These are phyloP conservation scores for Drosophila fulvimacula DNA, from an alignment of 2,888 invertebrate species.

Conservation along the genomic window DNA sequence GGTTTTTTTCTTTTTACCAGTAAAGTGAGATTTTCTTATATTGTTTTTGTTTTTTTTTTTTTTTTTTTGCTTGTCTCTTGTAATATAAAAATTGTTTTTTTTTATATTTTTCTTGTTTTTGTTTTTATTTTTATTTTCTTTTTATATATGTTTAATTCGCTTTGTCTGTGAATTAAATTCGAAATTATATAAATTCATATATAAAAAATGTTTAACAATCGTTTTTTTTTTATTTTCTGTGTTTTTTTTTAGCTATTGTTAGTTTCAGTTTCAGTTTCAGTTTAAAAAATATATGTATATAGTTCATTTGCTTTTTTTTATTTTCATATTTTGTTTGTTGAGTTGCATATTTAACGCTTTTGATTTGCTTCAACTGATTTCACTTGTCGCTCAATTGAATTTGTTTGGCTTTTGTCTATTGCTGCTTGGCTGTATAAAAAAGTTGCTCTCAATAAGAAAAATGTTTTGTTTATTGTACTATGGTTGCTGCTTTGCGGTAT, in stretches of 20 bases:
- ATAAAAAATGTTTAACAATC: conserved; percentile 76
- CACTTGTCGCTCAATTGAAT: conserved; percentile 16
- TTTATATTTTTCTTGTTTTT: conserved; percentile 38
- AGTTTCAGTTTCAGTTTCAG: conserved; percentile 44
- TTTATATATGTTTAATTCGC: conserved; percentile 45
- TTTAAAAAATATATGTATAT: conserved; percentile 71
- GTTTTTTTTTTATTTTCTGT: conserved; percentile 38
- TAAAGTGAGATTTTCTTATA: conserved; percentile 70
- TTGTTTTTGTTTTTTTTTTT: conserved; percentile 54
- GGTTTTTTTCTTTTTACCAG: conserved; percentile 61
- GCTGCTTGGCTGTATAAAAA: conserved; percentile 72
- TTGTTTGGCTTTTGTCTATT: conserved; percentile 52
- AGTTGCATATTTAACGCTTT: conserved; percentile 40
- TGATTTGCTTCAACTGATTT: conserved; percentile 54
- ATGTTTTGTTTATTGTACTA: conserved; percentile 77
- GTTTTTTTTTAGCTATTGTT: conserved; percentile 68
- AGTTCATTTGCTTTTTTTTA: conserved; percentile 37
- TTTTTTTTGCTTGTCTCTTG: conserved; percentile 70
- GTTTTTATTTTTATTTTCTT: conserved; percentile 25
- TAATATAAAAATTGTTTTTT: conserved; percentile 73
- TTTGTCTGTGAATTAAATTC: conserved; percentile 55
- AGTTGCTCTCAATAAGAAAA: conserved; percentile 74
- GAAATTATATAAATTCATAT: conserved; percentile 77
- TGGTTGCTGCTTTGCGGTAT: conserved; percentile 73
- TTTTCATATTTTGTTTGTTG: conserved; percentile 22